Conservation (phyloP, 2,797 vertebrate genomes). For the Pipistrellus pygmaeus region DNA sequence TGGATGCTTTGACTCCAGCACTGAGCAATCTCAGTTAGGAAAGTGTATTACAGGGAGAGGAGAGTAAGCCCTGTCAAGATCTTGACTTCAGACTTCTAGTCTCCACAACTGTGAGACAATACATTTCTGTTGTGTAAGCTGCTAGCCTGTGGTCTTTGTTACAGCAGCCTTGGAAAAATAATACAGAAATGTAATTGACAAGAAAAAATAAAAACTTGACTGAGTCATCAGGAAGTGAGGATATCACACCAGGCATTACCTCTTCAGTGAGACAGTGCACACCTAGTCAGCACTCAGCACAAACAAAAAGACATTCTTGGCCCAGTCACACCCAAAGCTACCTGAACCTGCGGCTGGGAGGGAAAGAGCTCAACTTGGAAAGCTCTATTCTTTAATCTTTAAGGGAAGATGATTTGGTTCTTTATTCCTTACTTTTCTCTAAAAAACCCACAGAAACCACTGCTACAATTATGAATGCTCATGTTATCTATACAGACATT, state of each 20-base stretch:
- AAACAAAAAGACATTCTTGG: not conserved
- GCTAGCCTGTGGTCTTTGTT: not conserved
- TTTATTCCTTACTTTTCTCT: constrained; percentile 85
- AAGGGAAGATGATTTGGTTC: constrained; percentile 83
- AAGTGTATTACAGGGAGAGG: not conserved
- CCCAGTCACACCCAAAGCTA: not conserved
- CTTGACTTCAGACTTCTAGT: not conserved
- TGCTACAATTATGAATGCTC: constrained; percentile 81
- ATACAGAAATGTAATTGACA: not conserved
- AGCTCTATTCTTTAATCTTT: constrained; percentile 81
- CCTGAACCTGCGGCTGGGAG: constrained; percentile 70
- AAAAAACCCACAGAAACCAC: constrained; percentile 82
- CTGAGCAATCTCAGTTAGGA: not conserved
- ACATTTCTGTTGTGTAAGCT: not conserved
- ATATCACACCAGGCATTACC: not conserved
- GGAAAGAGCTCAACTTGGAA: constrained; percentile 73
- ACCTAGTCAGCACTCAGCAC: not conserved
- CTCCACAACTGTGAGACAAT: not conserved
- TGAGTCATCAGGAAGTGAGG: not conserved
- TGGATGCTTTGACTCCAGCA: not conserved
- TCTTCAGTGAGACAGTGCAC: not conserved
- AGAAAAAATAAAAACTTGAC: not conserved
- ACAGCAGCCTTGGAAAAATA: constrained; percentile 27
- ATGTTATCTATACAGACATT: not conserved
- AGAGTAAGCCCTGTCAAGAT: not conserved